Evolutionary conservation across 2,797 vertebrate species (phyloP).

Genomic region (Synanceia verrucosa): DNA sequence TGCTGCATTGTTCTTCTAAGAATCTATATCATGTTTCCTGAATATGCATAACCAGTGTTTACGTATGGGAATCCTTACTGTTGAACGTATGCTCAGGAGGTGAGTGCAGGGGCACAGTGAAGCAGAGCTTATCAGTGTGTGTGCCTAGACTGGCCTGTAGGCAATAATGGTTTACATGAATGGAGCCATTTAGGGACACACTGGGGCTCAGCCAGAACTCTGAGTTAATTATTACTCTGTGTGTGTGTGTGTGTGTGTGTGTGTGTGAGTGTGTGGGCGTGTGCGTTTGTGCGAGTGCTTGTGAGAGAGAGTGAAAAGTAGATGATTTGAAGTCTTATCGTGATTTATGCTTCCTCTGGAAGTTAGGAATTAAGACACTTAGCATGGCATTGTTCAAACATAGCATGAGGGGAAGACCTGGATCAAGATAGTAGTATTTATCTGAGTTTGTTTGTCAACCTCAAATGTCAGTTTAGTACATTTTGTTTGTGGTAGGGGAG

Average conservation of each 20-base stretch:
- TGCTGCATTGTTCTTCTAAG: neutral
- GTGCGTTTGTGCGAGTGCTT: neutral
- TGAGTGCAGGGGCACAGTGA: conserved; percentile 49
- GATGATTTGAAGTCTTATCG: conserved; percentile 44
- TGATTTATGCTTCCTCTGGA: conserved; percentile 41
- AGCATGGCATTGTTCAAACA: conserved; percentile 51
- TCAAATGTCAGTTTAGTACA: conserved; percentile 20
- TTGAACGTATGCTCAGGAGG: conserved; percentile 42
- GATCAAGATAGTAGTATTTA: conserved; percentile 36
- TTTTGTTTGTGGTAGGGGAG: conserved; percentile 11
- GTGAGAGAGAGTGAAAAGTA: conserved; percentile 53
- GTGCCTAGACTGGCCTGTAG: conserved; percentile 69
- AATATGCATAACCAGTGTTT: conserved; percentile 12
- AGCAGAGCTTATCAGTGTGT: conserved; percentile 72
- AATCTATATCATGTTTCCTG: neutral
- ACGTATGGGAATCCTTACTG: conserved; percentile 40
- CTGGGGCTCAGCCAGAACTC: conserved; percentile 64
- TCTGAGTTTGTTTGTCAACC: conserved; percentile 20
- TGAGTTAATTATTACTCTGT: conserved; percentile 73
- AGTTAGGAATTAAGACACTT: conserved; percentile 31
- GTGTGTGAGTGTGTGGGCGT: conserved; percentile 14
- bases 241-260: conserved; percentile 16
- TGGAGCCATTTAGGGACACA: conserved; percentile 73
- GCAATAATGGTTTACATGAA: conserved; percentile 75
- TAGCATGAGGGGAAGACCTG: neutral